Percentiles rank a stretch among this genome's conserved stretches.
These are phyloP conservation scores for Hydrotaea diabolus DNA, from an alignment of 2,888 invertebrate species.

Conservation along the genomic window DNA sequence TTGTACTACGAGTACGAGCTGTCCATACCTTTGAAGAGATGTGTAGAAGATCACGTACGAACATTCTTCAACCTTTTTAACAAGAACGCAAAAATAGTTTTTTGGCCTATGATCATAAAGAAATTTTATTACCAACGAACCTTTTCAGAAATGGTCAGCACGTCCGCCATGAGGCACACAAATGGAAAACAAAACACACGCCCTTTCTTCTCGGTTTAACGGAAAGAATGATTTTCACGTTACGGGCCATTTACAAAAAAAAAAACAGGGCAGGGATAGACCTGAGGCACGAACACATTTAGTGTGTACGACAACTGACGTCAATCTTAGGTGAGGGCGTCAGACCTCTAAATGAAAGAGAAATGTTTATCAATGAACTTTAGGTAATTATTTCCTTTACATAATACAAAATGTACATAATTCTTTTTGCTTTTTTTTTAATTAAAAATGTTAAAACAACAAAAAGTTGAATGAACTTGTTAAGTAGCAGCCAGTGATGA, in stretches of 20 bases:
- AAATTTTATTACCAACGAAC: no score
- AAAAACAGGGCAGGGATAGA: not conserved
- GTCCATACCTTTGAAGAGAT: no score
- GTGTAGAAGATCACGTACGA: no score
- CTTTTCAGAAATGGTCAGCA: not conserved
- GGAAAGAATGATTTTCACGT: not conserved
- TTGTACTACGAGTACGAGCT: no score
- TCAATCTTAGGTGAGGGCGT: not conserved
- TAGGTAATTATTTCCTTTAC: not conserved
- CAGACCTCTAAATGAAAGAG: not conserved
- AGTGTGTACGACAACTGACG: not conserved
- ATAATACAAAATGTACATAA: not conserved
- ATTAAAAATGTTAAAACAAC: not conserved
- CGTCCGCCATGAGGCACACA: not conserved
- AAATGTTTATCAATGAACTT: not conserved
- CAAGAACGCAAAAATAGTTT: no score
- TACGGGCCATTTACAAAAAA: conserved; percentile 7
- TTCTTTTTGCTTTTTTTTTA: no score
- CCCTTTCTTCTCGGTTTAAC: not conserved
- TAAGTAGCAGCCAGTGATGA: not conserved
- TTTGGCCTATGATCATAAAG: no score
- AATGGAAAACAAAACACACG: not conserved
- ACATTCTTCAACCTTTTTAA: no score
- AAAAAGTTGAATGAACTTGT: not conserved
- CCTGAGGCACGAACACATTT: not conserved